Evolutionary conservation across 2,888 invertebrate species (phyloP), one percentile per base, ranked within the genome.

Genomic region (Drosophila lacicola): DNA sequence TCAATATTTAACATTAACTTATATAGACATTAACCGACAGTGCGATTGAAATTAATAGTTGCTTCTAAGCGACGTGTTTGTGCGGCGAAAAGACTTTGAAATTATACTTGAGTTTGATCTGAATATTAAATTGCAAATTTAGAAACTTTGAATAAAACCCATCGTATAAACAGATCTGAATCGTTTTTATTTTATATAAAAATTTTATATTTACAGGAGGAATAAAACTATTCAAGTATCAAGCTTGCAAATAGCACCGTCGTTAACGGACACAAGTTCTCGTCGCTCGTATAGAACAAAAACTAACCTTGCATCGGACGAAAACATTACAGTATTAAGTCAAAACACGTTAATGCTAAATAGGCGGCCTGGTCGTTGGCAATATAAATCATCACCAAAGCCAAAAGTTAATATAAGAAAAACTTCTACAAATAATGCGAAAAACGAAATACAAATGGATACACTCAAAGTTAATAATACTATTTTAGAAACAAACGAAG

Each of bases 341-440:
- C 93, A 96, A 65, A 96, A 96, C 90, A 96, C 96, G 92, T 95
- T 97, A 85, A 97, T 97, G 91, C 93, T 97, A 45, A 96, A 96
- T 89, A 94, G 97, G 47, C 94, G 96, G 13, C 96, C 91, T 1
- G 97, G 97, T 56, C 95, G 97, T 79, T 97, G 97, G 97, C 96
- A 97, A 84, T 97, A 97, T 92, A 97, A 97, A 93, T 97, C 97
- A 10, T 96, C 97, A 25, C 95, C 97, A 0, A 97, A 97, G 91
- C 97, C 97, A 4, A 94, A 97, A 91, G 95, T 97, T 9, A 95
- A 95, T 53, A 97, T 97, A 78, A 94, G 96, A 56, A 96, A 96
- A 90, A 94, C 94, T 81, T 93, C 93, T 74, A 94, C 94, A 61
- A 94, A 94, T 62, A 93, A 93, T 25, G 91, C 92, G 9, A 66